phyloP scores from a whole-genome alignment of 2,797 vertebrate genomes.

The Merluccius polli region DNA sequence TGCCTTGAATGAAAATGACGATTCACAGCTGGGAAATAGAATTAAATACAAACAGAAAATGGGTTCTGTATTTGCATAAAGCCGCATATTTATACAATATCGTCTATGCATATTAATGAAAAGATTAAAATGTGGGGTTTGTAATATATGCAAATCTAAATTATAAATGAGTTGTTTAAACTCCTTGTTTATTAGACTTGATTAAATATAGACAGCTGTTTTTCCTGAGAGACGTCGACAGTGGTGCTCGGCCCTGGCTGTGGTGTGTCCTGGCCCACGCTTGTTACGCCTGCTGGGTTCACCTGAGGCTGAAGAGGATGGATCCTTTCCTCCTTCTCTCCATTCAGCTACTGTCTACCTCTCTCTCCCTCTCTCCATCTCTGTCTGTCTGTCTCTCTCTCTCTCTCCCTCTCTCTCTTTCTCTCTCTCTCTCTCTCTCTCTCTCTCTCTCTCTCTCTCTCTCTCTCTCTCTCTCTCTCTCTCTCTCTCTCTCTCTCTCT shows the following conservation, averaged over 20 bases:
- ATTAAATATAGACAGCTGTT: constrained; percentile 84
- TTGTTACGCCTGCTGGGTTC: constrained; percentile 43
- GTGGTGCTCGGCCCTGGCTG: constrained; percentile 19
- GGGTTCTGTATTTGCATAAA: constrained; percentile 76
- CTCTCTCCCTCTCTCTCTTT: background rate
- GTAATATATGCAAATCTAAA: constrained; percentile 84
- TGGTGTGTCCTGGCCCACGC: background rate
- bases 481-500: constrained; percentile 10
- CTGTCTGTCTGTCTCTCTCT: background rate
- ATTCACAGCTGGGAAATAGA: constrained; percentile 76
- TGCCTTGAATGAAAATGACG: constrained; percentile 73
- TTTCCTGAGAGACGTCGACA: constrained; percentile 57
- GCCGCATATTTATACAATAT: constrained; percentile 82
- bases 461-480: background rate
- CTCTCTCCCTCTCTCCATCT: background rate
- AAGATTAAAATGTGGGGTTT: constrained; percentile 77
- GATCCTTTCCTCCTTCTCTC: background rate
- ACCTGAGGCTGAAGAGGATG: constrained; percentile 37
- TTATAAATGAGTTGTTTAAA: constrained; percentile 84
- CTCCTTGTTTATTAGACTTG: constrained; percentile 80
- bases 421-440: background rate
- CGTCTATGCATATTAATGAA: constrained; percentile 80
- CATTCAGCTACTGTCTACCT: background rate
- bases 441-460: background rate
- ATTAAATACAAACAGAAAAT: constrained; percentile 80